Conservation (phyloP, 2,888 invertebrate genomes). For the Camponotus fellah region DNA sequence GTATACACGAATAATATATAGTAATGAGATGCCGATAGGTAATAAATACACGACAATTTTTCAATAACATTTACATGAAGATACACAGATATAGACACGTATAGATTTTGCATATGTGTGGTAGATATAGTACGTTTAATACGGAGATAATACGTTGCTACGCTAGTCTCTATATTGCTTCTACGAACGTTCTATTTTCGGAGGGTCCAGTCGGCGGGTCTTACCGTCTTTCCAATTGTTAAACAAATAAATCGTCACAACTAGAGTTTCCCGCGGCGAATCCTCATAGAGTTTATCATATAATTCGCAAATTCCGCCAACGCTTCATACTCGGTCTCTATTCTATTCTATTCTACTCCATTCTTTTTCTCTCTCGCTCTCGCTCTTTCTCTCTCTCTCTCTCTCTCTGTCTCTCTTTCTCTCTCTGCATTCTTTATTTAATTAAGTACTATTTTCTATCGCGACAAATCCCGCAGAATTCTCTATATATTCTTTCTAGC, state of each 20-base stretch:
- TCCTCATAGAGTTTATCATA: slow-evolving; percentile 76
- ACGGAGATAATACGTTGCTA: slow-evolving; percentile 9
- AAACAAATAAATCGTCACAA: slow-evolving; percentile 39
- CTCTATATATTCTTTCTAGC: slow-evolving; percentile 26
- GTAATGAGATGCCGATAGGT: slow-evolving; percentile 22
- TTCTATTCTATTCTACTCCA: slow-evolving; percentile 14
- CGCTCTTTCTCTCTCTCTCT: background rate
- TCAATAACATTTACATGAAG: slow-evolving; percentile 19
- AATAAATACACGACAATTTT: slow-evolving; percentile 73
- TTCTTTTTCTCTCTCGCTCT: background rate
- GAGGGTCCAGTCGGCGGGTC: slow-evolving; percentile 11
- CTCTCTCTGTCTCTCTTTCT: background rate
- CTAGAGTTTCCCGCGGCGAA: slow-evolving; percentile 79
- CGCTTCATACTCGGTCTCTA: slow-evolving; percentile 39
- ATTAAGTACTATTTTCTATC: slow-evolving; percentile 23
- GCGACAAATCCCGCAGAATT: slow-evolving; percentile 19
- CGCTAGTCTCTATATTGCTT: slow-evolving; percentile 76
- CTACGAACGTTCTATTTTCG: slow-evolving; percentile 74
- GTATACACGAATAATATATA: slow-evolving; percentile 32
- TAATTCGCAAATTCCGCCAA: slow-evolving; percentile 72
- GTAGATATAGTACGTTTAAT: slow-evolving; percentile 7
- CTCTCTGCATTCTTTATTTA: background rate
- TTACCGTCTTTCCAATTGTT: background rate
- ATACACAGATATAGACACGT: slow-evolving; percentile 33
- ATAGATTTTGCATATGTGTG: slow-evolving; percentile 23